Percentiles rank a stretch among this genome's conserved stretches.
These are phyloP conservation scores for Caenorhabditis plicata DNA, from an alignment of 2,888 invertebrate species.

Conservation along the genomic window DNA sequence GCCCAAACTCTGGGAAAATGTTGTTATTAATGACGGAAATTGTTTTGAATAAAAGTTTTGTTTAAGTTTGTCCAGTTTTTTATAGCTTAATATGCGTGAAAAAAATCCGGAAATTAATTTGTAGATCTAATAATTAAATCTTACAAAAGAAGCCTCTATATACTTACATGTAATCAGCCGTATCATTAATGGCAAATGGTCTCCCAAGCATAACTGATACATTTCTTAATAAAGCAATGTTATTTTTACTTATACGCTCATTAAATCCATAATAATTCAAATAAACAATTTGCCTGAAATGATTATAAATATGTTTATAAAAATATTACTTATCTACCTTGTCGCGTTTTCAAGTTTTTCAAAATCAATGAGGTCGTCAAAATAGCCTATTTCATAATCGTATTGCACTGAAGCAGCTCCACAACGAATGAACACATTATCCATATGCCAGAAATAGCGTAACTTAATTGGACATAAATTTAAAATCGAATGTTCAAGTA, in stretches of 20 bases:
- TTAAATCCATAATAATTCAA: constrained; percentile 26
- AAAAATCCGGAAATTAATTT: too few species aligned
- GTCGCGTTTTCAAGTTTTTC: constrained; percentile 14
- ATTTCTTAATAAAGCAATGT: constrained; percentile 3
- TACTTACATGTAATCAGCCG: neutral
- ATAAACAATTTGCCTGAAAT: constrained; percentile 7
- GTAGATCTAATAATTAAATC: too few species aligned
- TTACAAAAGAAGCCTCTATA: too few species aligned
- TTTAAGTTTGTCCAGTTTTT: neutral
- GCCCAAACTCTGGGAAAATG: too few species aligned
- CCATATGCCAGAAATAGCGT: constrained; percentile 46
- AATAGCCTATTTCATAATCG: constrained; percentile 34
- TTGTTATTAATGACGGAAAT: too few species aligned
- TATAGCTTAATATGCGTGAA: neutral
- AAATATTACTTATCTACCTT: neutral
- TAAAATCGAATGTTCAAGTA: neutral
- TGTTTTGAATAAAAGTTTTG: too few species aligned
- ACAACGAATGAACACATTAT: constrained; percentile 43
- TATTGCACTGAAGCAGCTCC: constrained; percentile 25
- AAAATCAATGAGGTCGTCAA: constrained; percentile 7
- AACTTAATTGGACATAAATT: constrained; percentile 7
- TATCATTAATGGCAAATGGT: constrained; percentile 26
- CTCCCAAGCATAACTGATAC: constrained; percentile 13
- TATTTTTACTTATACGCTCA: neutral
- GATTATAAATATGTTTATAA: neutral